Evolutionary conservation across 2,113 vertebrate species (phyloP).

Genomic region (Scophthalmus maximus): DNA sequence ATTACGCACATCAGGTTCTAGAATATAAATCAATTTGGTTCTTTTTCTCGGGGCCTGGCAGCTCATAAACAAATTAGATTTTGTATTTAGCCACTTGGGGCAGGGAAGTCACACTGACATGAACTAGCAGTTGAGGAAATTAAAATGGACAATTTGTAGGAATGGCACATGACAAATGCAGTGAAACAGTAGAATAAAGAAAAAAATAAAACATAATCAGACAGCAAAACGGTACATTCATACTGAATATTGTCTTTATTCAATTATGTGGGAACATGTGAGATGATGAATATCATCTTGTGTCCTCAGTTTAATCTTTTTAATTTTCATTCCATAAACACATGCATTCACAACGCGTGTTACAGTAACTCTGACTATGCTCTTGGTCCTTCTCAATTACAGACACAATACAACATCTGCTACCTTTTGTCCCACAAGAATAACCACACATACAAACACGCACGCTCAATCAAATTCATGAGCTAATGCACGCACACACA

Average conservation of each 20-base stretch:
- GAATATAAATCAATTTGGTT: conserved; percentile 54
- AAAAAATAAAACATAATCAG: not conserved
- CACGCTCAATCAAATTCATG: conserved; percentile 23
- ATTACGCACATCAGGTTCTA: conserved; percentile 30
- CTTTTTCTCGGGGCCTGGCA: conserved; percentile 32
- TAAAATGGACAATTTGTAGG: not conserved
- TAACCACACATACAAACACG: conserved; percentile 12
- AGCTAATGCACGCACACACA: conserved; percentile 7
- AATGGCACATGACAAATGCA: not conserved
- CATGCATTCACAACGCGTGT: conserved; percentile 24
- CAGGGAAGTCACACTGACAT: conserved; percentile 8
- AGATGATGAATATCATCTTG: not conserved
- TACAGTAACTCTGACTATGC: conserved; percentile 56
- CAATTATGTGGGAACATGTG: conserved; percentile 6
- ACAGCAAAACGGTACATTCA: not conserved
- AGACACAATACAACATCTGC: conserved; percentile 70
- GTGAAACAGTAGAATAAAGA: not conserved
- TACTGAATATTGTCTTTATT: not conserved
- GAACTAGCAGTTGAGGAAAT: conserved; percentile 8
- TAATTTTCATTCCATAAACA: conserved; percentile 11
- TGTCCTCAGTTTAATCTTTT: conserved; percentile 9
- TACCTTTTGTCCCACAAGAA: conserved; percentile 28
- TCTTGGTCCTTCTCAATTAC: conserved; percentile 64
- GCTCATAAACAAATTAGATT: conserved; percentile 47
- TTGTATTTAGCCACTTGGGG: conserved; percentile 39